Evolutionary conservation across 2,113 vertebrate species (phyloP), one percentile per base, ranked within the genome.

Genomic region (Ariopsis seemanni): DNA sequence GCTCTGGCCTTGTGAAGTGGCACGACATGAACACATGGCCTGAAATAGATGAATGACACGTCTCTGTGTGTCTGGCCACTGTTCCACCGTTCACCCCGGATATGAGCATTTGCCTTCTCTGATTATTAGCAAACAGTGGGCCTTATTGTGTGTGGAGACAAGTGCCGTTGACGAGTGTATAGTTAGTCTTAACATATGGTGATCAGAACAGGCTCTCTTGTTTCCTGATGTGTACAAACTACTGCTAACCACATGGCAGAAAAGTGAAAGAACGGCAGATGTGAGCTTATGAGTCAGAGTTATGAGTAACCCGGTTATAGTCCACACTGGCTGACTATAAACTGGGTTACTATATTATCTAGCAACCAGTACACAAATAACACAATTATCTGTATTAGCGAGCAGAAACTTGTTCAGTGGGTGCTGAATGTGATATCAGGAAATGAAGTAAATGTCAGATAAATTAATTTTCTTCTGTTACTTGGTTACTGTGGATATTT

Each of bases 71-170:
- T 30, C 30, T 30, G 79, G 27, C 50, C 48, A n/a, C 34, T 83
- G 79, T 89, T 75, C 2, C 48, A 27, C 62, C 48, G 50, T 82
- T 6, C 81, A 50, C 82, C 62, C 25, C 48, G 2, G 30, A 22
- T 12, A 52, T 52, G 12, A 74, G 25, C 72, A 77, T 82, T 80
- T 85, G 84, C 50, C 20, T 79, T 74, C 30, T 62, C 48, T 65
- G 72, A 57, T 71, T 52, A 50, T 85, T 69, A 77, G 75, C 81
- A 86, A 78, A 85, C 83, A 86, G 58, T 82, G 82, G 10, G 65
- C 58, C 30, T 1, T 84, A 60, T 86, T 71, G 65, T 50, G 22
- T 84, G 34, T 5, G 67, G 18, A 42, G 80, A 85, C 89, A 90
- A 71, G 69, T 90, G 86, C 42, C 67, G 53, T 77, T 65, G 18